phyloP scores from a whole-genome alignment of 2,797 vertebrate genomes.

The Spatula versicolor region DNA sequence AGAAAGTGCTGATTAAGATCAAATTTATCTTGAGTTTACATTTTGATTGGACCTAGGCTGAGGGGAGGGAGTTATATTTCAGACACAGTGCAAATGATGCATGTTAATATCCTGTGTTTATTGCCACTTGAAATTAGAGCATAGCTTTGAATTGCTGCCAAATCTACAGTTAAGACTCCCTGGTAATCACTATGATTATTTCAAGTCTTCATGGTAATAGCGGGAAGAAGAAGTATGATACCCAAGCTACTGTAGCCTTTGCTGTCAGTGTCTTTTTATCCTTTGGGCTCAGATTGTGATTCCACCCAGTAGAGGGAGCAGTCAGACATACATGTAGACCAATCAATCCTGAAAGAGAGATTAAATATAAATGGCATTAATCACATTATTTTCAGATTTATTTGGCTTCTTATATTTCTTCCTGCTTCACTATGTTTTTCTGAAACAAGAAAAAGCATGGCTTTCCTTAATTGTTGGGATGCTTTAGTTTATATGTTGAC shows the following conservation, averaged over 20 bases:
- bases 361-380: constrained; percentile 36
- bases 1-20: constrained; percentile 66
- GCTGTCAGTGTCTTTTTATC: constrained; percentile 8
- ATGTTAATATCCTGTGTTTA: constrained; percentile 61
- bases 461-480: not conserved
- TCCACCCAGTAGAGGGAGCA: not conserved
- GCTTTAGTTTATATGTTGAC: not conserved
- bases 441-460: not conserved
- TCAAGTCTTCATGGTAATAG: constrained; percentile 35
- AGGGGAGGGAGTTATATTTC: constrained; percentile 31
- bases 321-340: not conserved
- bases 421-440: not conserved
- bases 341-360: not conserved
- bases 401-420: constrained; percentile 17
- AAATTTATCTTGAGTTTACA: constrained; percentile 55
- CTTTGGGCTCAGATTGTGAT: not conserved
- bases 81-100: constrained; percentile 49
- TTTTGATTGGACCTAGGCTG: constrained; percentile 50
- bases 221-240: not conserved
- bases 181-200: constrained; percentile 64
- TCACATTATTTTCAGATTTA: constrained; percentile 14
- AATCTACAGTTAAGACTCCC: constrained; percentile 45
- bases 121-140: constrained; percentile 61
- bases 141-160: constrained; percentile 61
- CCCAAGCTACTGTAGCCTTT: not conserved